Conservation (phyloP, 1,140 invertebrate species). For the Lepidotrigona ventralis region DNA sequence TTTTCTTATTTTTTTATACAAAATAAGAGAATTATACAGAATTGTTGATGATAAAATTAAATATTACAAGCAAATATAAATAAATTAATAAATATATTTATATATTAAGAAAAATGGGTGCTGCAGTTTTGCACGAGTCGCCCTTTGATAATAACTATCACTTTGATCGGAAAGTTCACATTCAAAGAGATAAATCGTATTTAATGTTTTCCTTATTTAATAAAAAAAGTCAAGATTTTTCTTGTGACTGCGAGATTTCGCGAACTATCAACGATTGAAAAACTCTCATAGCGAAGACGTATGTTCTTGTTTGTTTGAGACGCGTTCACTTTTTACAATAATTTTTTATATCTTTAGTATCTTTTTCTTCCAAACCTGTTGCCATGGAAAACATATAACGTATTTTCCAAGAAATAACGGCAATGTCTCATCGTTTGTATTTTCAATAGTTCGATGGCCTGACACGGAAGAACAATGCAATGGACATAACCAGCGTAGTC, state of each 20-base stretch:
- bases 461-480: not conserved
- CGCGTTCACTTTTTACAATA: slow-evolving; percentile 20
- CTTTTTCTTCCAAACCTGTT: slow-evolving; percentile 12
- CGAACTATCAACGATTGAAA: not conserved
- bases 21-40: no score
- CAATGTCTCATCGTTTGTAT: slow-evolving; percentile 44
- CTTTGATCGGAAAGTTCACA: not conserved
- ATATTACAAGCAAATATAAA: no score
- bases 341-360: no score
- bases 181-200: not conserved
- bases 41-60: no score
- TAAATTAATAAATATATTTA: no score
- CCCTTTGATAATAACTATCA: not conserved
- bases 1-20: no score
- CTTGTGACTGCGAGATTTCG: not conserved
- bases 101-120: no score
- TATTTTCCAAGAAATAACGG: slow-evolving; percentile 36
- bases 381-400: slow-evolving; percentile 41
- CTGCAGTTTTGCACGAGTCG: no score
- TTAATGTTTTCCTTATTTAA: not conserved
- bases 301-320: slow-evolving; percentile 1
- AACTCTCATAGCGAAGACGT: not conserved
- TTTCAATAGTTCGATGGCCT: slow-evolving; percentile 42
- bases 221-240: not conserved
- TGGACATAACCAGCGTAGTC: not conserved